phyloP scores from a whole-genome alignment of 2,888 invertebrate genomes.

The Phragmatobia fuliginosa region DNA sequence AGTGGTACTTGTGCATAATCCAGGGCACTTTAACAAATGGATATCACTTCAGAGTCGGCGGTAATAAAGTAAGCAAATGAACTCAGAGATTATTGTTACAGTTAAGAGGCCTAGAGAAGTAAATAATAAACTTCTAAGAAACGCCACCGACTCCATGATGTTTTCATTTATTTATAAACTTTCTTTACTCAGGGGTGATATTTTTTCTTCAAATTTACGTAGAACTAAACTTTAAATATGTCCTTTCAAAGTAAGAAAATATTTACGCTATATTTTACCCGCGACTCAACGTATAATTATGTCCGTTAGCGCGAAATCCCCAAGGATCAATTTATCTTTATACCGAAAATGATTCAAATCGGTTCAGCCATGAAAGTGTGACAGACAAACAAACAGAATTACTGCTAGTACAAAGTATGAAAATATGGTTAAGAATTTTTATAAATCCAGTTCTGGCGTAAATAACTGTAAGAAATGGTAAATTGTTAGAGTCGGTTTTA shows the following conservation, averaged over 20 bases:
- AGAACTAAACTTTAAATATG: neutral
- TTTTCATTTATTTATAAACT: neutral
- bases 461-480: neutral
- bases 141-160: neutral
- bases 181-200: neutral
- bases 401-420: too few species aligned
- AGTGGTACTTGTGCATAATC: slow-evolving; percentile 49
- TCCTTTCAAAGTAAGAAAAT: too few species aligned
- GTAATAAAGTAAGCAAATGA: slow-evolving; percentile 40
- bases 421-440: too few species aligned
- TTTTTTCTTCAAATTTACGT: neutral
- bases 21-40: slow-evolving; percentile 49
- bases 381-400: too few species aligned
- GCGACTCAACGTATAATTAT: too few species aligned
- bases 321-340: too few species aligned
- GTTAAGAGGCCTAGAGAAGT: neutral
- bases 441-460: neutral
- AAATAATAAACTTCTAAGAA: neutral
- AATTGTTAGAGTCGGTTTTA: neutral
- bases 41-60: slow-evolving; percentile 40
- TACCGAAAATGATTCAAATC: too few species aligned
- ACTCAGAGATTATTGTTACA: slow-evolving; percentile 18
- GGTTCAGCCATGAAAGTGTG: too few species aligned
- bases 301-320: too few species aligned
- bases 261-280: too few species aligned